A percentile compares a stretch with the other conserved stretches of the same genome.
These are phyloP conservation scores for Stichodactyla helianthus DNA, from an alignment of 64 coral and sea anemone genomes.

Conservation along the genomic window DNA sequence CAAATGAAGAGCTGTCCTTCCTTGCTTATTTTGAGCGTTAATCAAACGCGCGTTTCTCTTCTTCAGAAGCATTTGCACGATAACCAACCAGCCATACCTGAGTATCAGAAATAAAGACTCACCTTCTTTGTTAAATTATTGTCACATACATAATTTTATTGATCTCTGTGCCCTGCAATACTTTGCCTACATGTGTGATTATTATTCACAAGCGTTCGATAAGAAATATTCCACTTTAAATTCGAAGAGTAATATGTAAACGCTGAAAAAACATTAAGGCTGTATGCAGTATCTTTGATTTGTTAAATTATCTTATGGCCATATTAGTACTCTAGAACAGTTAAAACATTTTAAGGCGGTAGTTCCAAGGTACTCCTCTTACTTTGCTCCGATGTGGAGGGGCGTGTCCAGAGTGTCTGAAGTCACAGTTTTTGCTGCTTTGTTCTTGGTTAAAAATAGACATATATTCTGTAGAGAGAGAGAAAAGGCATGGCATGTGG, in stretches of 20 bases:
- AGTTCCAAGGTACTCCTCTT: not conserved
- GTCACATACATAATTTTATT: not conserved
- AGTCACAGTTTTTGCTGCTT: slow-evolving; percentile 50
- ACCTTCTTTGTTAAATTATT: not conserved
- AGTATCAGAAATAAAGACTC: not conserved
- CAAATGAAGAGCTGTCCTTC: slow-evolving; percentile 73
- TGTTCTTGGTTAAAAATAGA: slow-evolving; percentile 72
- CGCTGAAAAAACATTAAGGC: too few species aligned
- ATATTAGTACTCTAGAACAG: not conserved
- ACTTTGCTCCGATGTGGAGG: slow-evolving; percentile 64
- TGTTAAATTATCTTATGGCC: not conserved
- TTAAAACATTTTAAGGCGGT: not conserved
- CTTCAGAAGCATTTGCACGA: slow-evolving; percentile 63
- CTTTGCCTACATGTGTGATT: too few species aligned
- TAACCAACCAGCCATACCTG: slow-evolving; percentile 75
- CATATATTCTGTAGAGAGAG: slow-evolving; percentile 40
- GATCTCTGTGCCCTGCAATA: too few species aligned
- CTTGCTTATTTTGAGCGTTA: slow-evolving; percentile 78
- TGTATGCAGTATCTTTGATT: too few species aligned
- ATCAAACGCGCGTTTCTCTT: slow-evolving; percentile 77
- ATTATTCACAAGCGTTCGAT: too few species aligned
- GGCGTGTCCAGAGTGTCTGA: slow-evolving; percentile 79
- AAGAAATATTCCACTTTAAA: too few species aligned
- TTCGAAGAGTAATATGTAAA: too few species aligned
- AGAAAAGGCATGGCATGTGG: not conserved